Evolutionary conservation across 2,888 invertebrate genomes (phyloP).

Genomic region (Linnaemya tessellans): DNA sequence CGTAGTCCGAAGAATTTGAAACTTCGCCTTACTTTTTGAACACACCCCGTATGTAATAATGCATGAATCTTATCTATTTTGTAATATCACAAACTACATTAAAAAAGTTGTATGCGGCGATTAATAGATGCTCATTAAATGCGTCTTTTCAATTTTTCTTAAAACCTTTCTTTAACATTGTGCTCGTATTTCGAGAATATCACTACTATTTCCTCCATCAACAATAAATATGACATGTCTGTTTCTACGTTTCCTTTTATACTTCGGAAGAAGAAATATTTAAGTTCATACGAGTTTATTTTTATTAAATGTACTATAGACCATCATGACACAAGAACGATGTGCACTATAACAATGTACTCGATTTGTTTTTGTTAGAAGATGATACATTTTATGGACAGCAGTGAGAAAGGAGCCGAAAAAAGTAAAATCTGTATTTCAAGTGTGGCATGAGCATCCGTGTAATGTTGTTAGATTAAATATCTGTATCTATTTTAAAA

Average conservation of each 20-base stretch:
- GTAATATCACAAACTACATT: too few species aligned
- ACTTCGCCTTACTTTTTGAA: too few species aligned
- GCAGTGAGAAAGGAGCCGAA: conserved; percentile 34
- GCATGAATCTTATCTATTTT: too few species aligned
- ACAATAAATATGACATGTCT: conserved; percentile 4
- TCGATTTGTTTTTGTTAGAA: conserved; percentile 28
- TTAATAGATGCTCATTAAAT: too few species aligned
- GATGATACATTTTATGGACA: conserved; percentile 60
- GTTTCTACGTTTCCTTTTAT: background rate
- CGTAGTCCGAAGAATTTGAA: too few species aligned
- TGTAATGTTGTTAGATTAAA: conserved; percentile 58
- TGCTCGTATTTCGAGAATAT: background rate
- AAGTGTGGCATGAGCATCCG: conserved; percentile 7
- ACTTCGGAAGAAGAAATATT: conserved; percentile 13
- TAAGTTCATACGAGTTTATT: background rate
- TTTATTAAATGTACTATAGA: conserved; percentile 9
- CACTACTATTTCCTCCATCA: background rate
- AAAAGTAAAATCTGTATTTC: conserved; percentile 10
- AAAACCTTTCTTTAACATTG: background rate
- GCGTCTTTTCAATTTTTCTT: background rate
- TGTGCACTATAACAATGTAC: conserved; percentile 60
- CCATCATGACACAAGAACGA: conserved; percentile 41
- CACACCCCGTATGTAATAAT: too few species aligned
- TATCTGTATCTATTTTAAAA: conserved; percentile 47
- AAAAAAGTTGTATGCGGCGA: too few species aligned